Conservation (phyloP, 1,140 invertebrate genomes). For the Drosophila triauraria region DNA sequence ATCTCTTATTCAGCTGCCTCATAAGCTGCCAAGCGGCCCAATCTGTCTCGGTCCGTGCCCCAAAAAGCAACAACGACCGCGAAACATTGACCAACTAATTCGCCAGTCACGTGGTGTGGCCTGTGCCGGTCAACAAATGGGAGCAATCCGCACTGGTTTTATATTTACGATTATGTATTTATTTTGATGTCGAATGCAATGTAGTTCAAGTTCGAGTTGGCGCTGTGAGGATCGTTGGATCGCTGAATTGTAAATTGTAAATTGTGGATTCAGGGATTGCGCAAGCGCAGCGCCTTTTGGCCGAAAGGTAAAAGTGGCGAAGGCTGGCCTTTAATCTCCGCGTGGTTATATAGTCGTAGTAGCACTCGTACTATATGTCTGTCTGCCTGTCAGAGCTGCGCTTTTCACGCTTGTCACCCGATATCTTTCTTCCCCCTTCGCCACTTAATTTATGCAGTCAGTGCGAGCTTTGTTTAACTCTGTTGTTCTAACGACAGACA, state of each 20-base stretch:
- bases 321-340: conserved; percentile 68
- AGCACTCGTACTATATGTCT: neutral
- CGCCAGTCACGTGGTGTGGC: conserved; percentile 75
- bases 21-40: conserved; percentile 27
- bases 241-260: neutral
- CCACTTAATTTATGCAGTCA: conserved; percentile 71
- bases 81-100: conserved; percentile 67
- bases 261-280: conserved; percentile 22
- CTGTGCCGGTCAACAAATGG: conserved; percentile 63
- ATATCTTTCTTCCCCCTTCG: conserved; percentile 61
- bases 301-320: conserved; percentile 40
- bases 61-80: conserved; percentile 54
- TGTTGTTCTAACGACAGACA: conserved; percentile 34
- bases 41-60: conserved; percentile 56
- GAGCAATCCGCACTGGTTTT: conserved; percentile 64
- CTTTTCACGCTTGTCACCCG: conserved; percentile 79
- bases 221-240: conserved; percentile 50
- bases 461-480: conserved; percentile 44
- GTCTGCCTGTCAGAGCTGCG: conserved; percentile 39
- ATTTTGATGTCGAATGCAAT: conserved; percentile 72
- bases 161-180: conserved; percentile 58
- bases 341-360: conserved; percentile 12
- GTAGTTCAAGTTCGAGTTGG: conserved; percentile 77
- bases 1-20: conserved; percentile 36
- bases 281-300: conserved; percentile 33